Evolutionary conservation across 1,140 invertebrate genomes (phyloP), one percentile per base, ranked within the genome.

Genomic region (Xylocopa sonorina): DNA sequence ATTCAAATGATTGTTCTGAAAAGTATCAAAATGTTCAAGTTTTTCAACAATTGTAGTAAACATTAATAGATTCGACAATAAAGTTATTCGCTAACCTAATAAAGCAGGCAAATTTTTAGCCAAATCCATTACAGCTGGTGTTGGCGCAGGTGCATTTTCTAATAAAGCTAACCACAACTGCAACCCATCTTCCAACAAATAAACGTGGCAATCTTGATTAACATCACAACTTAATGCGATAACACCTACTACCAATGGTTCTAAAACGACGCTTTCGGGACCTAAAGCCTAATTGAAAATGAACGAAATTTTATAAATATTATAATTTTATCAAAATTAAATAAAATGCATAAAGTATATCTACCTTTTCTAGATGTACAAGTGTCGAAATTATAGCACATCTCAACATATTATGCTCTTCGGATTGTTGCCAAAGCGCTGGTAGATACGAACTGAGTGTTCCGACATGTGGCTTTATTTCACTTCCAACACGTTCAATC

Each of bases 111-210:
- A 94, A 91, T 97, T 97, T 76, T 94, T 93, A 84, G 96, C 96
- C 18, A 99, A 93, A 78, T 95, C 93, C 84, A 98, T 92, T 51
- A 98, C 93, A 14, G 90, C 91, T 3, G 92, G 89, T 0, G 93
- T 94, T 48, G 95, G 91, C 0, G 90, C 88, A 0, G 96, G 93
- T 2, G 96, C 94, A 88, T 97, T 96, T 89, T 98, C 96, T 67
- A 99, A 92, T 18, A 98, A 94, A 5, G 96, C 95, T 64, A 96
- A 93, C 98, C 98, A 99, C 67, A 99, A 94, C 85, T 97, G 96
- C 46, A 99, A 93, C 0, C 97, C 98, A 93, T 99, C 98, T 92
- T 99, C 98, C 81, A 98, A 92, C 55, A 99, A 94, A 92, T 99
- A 99, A 51, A 99, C 95, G 90, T 98, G 96, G 21, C 95, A 96